Percentiles rank a stretch among this genome's conserved stretches.
phyloP scores from a whole-genome alignment of 2,888 invertebrate species.

The Aelia acuminata region DNA sequence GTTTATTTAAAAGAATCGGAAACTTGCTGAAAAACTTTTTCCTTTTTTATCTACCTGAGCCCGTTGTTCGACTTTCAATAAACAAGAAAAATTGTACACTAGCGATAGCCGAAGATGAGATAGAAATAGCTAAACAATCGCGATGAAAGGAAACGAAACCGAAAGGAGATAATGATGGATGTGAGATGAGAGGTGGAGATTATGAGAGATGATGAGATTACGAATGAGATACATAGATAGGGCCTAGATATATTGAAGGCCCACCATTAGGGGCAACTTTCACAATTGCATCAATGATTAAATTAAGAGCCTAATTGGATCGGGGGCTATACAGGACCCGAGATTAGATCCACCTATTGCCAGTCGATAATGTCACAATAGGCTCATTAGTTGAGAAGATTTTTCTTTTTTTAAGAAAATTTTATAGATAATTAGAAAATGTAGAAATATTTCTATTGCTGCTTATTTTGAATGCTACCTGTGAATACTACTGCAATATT shows the following conservation, averaged over 20 bases:
- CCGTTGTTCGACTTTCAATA: background rate
- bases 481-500: no score
- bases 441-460: no score
- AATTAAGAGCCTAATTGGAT: background rate
- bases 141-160: conserved; percentile 35
- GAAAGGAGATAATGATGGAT: conserved; percentile 11
- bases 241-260: conserved; percentile 12
- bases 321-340: background rate
- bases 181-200: conserved; percentile 15
- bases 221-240: conserved; percentile 13
- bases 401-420: background rate
- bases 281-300: conserved; percentile 22
- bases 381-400: background rate
- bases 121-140: background rate
- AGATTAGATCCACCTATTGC: conserved; percentile 9
- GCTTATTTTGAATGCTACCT: no score
- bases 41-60: background rate
- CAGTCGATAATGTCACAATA: conserved; percentile 2
- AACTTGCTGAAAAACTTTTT: background rate
- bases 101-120: background rate
- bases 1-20: background rate
- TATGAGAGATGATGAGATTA: conserved; percentile 25
- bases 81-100: background rate
- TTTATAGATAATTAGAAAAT: no score
- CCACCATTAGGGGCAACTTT: background rate